These are phyloP conservation scores for Graphium colonna DNA, from an alignment of 2,888 invertebrate species.

Conservation along the genomic window DNA sequence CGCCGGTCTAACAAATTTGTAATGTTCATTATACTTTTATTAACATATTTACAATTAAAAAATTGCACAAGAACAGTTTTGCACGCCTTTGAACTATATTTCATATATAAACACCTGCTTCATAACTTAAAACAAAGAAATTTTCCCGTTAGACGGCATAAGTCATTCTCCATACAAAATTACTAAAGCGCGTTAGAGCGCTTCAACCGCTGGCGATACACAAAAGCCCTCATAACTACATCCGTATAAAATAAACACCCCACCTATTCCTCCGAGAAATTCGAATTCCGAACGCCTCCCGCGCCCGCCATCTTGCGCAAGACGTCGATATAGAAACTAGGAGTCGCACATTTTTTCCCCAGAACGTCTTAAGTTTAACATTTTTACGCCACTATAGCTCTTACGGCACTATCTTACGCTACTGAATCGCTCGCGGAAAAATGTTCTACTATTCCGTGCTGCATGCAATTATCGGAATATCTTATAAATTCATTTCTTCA, in stretches of 20 bases:
- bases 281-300: constrained; percentile 73
- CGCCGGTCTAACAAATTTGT: too few relatives aligned
- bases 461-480: constrained; percentile 30
- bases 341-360: constrained; percentile 64
- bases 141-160: constrained; percentile 4
- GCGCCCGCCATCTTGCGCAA: constrained; percentile 75
- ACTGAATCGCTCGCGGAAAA: constrained; percentile 77
- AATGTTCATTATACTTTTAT: too few relatives aligned
- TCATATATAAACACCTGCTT: too few relatives aligned
- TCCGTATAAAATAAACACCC: constrained; percentile 54
- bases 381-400: constrained; percentile 77
- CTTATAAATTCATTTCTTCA: constrained; percentile 21
- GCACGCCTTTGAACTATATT: too few relatives aligned
- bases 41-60: too few relatives aligned
- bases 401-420: constrained; percentile 70
- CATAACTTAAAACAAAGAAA: background rate
- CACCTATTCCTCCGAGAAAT: constrained; percentile 75
- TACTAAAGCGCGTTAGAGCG: constrained; percentile 32
- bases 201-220: constrained; percentile 26
- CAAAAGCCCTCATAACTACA: constrained; percentile 24
- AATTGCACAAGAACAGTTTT: too few relatives aligned
- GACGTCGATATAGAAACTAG: constrained; percentile 77
- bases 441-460: constrained; percentile 61
- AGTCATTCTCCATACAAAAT: constrained; percentile 4
- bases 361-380: constrained; percentile 76